Percentiles rank a stretch among this genome's conserved stretches.
These are phyloP conservation scores for Lates calcarifer DNA, from an alignment of 2,113 vertebrate genomes.

Conservation along the genomic window DNA sequence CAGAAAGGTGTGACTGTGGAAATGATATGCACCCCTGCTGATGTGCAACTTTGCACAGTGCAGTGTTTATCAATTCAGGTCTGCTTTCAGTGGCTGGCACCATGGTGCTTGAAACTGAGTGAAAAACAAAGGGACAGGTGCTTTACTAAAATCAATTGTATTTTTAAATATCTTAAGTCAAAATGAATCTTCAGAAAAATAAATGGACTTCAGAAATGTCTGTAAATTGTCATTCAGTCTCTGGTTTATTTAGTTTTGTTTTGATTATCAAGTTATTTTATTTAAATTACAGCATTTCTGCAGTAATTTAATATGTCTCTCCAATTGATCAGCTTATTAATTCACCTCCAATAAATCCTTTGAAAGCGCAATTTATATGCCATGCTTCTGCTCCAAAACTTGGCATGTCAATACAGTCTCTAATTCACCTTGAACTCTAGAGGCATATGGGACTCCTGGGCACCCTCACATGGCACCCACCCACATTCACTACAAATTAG, in stretches of 20 bases:
- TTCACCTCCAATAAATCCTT: background rate
- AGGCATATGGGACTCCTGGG: background rate
- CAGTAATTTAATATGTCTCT: background rate
- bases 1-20: background rate
- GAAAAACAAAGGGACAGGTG: slow-evolving; percentile 4
- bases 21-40: slow-evolving; percentile 5
- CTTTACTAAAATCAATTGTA: background rate
- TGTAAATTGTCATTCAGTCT: background rate
- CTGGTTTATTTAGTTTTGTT: background rate
- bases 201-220: background rate
- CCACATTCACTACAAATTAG: background rate
- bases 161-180: background rate
- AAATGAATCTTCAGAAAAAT: background rate
- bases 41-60: slow-evolving; percentile 8
- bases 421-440: background rate
- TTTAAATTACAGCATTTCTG: background rate
- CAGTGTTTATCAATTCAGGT: background rate
- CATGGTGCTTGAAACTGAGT: background rate
- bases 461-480: background rate
- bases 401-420: background rate
- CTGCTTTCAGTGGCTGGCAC: background rate
- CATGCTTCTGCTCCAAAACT: background rate
- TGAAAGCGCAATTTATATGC: background rate
- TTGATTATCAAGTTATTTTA: background rate
- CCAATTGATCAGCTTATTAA: background rate